Base-by-base conservation (phyloP, 2,888 invertebrate species). In the Philaethria dido region DNA sequence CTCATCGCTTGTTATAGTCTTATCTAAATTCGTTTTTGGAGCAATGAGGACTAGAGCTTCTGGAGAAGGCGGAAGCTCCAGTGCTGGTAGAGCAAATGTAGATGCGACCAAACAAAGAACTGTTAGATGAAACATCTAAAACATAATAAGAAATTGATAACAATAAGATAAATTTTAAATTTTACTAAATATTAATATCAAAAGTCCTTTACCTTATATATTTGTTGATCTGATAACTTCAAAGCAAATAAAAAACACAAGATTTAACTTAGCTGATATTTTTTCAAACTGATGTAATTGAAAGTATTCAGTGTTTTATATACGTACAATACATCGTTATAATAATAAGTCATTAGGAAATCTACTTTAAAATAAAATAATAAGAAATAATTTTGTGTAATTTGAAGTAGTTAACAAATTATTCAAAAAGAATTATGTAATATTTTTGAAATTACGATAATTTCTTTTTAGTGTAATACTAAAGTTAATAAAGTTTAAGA, bases 71-170 rank as follows among this genome's bases (percentile, higher is more conserved):
- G 36, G 20, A 0, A 55, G 18, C 33, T 55, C 54, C 36, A 55
- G 20, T 33, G 13, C 18, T 1, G 54, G 20, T 36, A 36, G 20
- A 11, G 54, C 54, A 6, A 20, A 20, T 33, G 36, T 55, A 1
- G 36, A 36, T 13, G 20, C 36, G 20, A 55, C 5, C 14, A 55
- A 36, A 20, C 54, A 20, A 1, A 36, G 1, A 6, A 20, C 8
- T 55, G 36, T 1, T 36, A 36, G 20, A 5, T 36, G 36, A 55
- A 55, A 55, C 54, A 55, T 55, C 54, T 55, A 36, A 11, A 36
- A 55, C 36, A 20, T 4, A 18, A 18, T 11, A 18, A 54, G 33
- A 36, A 1, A 9, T 36, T 8, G 3, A 1, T 36, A n/a, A 36
- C 9, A 8, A 36, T 36, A 36, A 8, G 29, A 3, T 29, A 29